Evolutionary conservation across 2,888 invertebrate species (phyloP), one percentile per base, ranked within the genome.

Genomic region (Dastarcus helophoroides): DNA sequence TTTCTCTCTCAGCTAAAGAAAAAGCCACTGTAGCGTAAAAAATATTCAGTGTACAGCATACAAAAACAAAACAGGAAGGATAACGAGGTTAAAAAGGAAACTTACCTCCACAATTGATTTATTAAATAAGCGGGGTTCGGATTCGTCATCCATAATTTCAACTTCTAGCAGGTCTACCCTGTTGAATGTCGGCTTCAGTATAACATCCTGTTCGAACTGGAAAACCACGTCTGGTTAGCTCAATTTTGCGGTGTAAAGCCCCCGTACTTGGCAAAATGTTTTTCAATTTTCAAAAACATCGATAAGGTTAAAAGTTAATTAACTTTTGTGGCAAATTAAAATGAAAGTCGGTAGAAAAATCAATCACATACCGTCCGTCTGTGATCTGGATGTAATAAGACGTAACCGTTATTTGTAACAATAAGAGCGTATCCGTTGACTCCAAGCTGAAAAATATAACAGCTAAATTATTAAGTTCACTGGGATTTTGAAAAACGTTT

Each of bases 111-210:
- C 48, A 22, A 61, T 51, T 3, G 46, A 40, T 9, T 51, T 76
- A 70, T 79, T 79, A 46, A 86, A 86, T 45, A 79, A 74, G 48
- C 88, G 71, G 1, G 86, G 76, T 38, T 71, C 71, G 41, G 71
- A 65, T 46, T 79, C 77, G 34, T 56, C 53, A 32, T 58, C 51
- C 48, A 85, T 71, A 12, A 94, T 65, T 65, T 97, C 95, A 21
- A 95, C 84, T 66, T 97, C 95, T 25, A 85, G 75, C 68, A 98
- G 76, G 58, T 97, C 97, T 5, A 97, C 89, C 53, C 90, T 85
- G 60, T 94, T 94, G 64, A 94, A 97, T 44, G 91, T 90, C 6
- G 94, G 93, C 58, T 95, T 95, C 36, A 89, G 62, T 40, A 89
- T 85, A 13, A 17, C 22, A 8, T 35, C 35, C 17, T 50, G 41